phyloP scores from a whole-genome alignment of 2,888 invertebrate genomes.

The Phortica magna region DNA sequence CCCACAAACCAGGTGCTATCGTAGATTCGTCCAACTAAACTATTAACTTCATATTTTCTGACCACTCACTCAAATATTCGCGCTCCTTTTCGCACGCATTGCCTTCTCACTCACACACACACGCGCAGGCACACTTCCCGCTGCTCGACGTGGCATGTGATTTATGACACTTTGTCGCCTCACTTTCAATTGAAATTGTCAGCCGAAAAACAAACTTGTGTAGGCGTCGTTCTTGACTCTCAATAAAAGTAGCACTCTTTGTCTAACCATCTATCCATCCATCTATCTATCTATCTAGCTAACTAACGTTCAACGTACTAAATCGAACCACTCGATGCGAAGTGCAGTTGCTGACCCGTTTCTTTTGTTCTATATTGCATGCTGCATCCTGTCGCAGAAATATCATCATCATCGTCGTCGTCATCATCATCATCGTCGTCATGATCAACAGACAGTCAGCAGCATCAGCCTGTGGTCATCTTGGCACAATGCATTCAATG shows the following conservation, averaged over 20 bases:
- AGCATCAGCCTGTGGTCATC: conserved; percentile 45
- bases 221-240: conserved; percentile 56
- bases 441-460: conserved; percentile 31
- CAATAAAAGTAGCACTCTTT: not conserved
- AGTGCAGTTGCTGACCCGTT: conserved; percentile 42
- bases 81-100: not conserved
- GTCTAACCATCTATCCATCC: too few species aligned
- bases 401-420: conserved; percentile 27
- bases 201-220: conserved; percentile 49
- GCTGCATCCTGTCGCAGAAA: conserved; percentile 35
- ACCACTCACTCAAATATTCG: not conserved
- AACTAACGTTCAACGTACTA: conserved; percentile 41
- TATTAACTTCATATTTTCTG: not conserved
- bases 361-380: conserved; percentile 46
- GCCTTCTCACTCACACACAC: conserved; percentile 27
- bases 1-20: conserved; percentile 32
- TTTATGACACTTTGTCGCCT: conserved; percentile 58
- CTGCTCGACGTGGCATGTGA: conserved; percentile 57
- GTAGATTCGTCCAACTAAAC: not conserved
- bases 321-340: conserved; percentile 50
- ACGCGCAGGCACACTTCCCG: conserved; percentile 50
- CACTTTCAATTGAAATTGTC: conserved; percentile 51
- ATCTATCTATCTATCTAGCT: not conserved
- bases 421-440: conserved; percentile 5
- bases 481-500: conserved; percentile 46